phyloP scores from a whole-genome alignment of 2,113 vertebrate genomes.

The Protomyctophum bolini region DNA sequence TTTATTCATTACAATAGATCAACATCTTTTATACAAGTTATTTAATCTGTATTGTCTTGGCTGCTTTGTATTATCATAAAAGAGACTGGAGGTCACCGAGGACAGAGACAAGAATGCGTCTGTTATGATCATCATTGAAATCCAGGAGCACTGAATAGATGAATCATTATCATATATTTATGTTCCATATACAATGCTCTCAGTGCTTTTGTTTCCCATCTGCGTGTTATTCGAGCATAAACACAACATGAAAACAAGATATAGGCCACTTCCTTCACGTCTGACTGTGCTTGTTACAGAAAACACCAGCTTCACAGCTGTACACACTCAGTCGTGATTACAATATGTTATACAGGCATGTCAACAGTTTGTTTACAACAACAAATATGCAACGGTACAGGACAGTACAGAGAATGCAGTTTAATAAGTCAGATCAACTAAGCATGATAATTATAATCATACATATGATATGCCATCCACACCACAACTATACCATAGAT shows the following conservation, averaged over 20 bases:
- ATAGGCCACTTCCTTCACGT: background rate
- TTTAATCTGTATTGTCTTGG: background rate
- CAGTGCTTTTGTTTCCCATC: background rate
- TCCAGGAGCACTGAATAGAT: background rate
- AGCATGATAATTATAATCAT: too few species aligned
- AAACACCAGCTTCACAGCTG: background rate
- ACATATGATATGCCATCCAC: too few species aligned
- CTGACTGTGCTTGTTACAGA: constrained; percentile 4
- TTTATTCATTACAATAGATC: background rate
- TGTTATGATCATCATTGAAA: background rate
- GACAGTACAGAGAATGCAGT: too few species aligned
- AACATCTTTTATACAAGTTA: background rate
- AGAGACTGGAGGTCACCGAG: background rate
- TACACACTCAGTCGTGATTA: background rate
- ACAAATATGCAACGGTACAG: background rate
- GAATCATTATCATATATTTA: background rate
- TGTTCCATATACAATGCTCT: background rate
- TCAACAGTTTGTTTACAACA: background rate
- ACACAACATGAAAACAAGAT: constrained; percentile 3
- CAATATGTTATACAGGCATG: background rate
- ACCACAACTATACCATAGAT: too few species aligned
- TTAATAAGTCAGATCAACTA: too few species aligned
- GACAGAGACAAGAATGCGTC: background rate
- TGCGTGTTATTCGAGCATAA: background rate
- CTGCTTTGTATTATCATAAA: constrained; percentile 1